phyloP scores from a whole-genome alignment of 2,113 vertebrate species.

The Glaucomys volans region DNA sequence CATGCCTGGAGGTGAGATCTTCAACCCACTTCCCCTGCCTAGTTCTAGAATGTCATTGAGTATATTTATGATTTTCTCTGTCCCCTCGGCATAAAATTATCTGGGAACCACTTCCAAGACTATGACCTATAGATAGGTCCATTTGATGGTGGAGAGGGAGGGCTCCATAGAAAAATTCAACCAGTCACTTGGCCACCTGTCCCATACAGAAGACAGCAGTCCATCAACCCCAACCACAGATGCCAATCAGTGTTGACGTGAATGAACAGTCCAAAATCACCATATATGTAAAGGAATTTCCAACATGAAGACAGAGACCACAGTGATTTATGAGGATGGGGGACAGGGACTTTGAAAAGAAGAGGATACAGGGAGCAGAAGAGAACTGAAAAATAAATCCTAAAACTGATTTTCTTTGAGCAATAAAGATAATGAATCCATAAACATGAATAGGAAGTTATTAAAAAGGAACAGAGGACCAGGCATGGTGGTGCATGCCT shows the following conservation, averaged over 20 bases:
- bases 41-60: background rate
- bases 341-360: background rate
- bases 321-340: background rate
- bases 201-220: background rate
- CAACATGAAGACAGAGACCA: background rate
- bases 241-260: background rate
- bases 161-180: background rate
- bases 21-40: background rate
- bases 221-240: background rate
- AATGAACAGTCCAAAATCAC: too few species aligned
- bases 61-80: background rate
- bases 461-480: background rate
- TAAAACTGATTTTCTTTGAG: background rate
- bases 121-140: background rate
- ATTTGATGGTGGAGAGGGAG: background rate
- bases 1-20: background rate
- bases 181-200: background rate
- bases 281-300: background rate
- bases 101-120: background rate
- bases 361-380: background rate
- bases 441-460: conserved; percentile 15
- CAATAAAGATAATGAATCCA: background rate
- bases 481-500: too few species aligned
- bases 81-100: background rate
- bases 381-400: conserved; percentile 1